Evolutionary conservation across 2,113 vertebrate genomes (phyloP).

Genomic region (Varanus salvator): DNA sequence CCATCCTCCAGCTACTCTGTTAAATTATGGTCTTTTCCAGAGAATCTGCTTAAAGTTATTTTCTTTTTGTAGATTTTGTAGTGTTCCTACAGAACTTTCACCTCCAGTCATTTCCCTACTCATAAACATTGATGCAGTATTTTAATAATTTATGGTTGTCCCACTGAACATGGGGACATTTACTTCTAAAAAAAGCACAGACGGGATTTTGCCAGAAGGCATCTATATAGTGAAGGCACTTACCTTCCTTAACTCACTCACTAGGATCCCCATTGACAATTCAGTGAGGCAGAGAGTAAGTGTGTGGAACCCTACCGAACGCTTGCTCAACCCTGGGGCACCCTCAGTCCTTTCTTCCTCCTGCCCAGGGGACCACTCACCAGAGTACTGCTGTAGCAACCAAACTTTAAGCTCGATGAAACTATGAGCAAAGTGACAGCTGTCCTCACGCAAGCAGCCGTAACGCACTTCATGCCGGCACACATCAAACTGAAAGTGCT

Average conservation of each 20-base stretch:
- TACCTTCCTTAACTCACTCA: background rate
- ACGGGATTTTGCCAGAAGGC: background rate
- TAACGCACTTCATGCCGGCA: slow-evolving; percentile 88
- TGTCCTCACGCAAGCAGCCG: slow-evolving; percentile 85
- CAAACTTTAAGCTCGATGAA: slow-evolving; percentile 93
- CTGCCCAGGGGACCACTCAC: slow-evolving; percentile 63
- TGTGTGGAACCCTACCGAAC: background rate
- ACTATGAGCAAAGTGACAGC: slow-evolving; percentile 90
- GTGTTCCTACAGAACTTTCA: background rate
- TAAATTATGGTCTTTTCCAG: background rate
- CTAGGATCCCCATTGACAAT: background rate
- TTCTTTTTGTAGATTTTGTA: background rate
- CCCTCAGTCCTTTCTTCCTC: background rate
- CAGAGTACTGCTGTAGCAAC: slow-evolving; percentile 89
- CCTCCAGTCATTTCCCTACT: background rate
- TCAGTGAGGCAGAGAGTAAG: background rate
- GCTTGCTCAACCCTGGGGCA: background rate
- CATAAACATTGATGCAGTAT: background rate
- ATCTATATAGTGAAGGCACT: background rate
- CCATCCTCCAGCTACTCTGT: background rate
- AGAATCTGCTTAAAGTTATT: background rate
- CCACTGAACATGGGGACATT: background rate
- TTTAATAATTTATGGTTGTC: background rate
- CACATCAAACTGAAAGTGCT: slow-evolving; percentile 85
- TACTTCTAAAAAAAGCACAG: too few species aligned